A percentile compares a stretch with the other conserved stretches of the same genome.
phyloP scores from a whole-genome alignment of 2,888 invertebrate species.

The Notocelia uddmanniana region DNA sequence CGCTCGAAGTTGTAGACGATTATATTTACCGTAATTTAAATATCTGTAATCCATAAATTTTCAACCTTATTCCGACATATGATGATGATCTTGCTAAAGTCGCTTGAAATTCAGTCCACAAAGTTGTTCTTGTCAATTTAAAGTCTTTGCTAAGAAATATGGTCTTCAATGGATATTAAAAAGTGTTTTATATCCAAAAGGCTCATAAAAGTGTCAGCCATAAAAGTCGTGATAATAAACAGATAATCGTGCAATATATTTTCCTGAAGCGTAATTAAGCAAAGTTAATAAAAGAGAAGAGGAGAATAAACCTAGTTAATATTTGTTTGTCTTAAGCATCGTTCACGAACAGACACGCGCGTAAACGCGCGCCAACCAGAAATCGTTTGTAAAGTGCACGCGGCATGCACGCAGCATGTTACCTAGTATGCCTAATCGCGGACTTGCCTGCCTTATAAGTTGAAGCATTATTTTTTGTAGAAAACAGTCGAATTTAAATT shows the following conservation, averaged over 20 bases:
- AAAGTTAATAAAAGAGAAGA: neutral
- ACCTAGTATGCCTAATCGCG: too few species aligned
- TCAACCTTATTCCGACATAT: too few species aligned
- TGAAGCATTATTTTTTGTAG: too few species aligned
- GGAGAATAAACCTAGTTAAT: neutral
- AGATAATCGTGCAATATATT: neutral
- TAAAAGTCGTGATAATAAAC: neutral
- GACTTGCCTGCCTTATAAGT: too few species aligned
- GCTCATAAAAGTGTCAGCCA: conserved; percentile 5
- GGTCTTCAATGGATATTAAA: neutral
- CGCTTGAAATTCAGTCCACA: neutral
- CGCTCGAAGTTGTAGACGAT: too few species aligned
- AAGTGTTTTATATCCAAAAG: neutral
- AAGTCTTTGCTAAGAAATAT: neutral
- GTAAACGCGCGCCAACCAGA: too few species aligned
- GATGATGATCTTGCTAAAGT: neutral
- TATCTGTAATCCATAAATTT: too few species aligned
- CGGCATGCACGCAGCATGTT: too few species aligned
- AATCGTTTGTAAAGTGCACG: too few species aligned
- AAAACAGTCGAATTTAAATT: too few species aligned
- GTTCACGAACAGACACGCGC: too few species aligned
- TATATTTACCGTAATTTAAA: too few species aligned
- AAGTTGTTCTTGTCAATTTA: conserved; percentile 2
- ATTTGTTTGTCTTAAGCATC: neutral
- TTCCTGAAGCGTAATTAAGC: neutral